Evolutionary conservation across 2,113 vertebrate species (phyloP), one percentile per base, ranked within the genome.

Genomic region (Perca flavescens): DNA sequence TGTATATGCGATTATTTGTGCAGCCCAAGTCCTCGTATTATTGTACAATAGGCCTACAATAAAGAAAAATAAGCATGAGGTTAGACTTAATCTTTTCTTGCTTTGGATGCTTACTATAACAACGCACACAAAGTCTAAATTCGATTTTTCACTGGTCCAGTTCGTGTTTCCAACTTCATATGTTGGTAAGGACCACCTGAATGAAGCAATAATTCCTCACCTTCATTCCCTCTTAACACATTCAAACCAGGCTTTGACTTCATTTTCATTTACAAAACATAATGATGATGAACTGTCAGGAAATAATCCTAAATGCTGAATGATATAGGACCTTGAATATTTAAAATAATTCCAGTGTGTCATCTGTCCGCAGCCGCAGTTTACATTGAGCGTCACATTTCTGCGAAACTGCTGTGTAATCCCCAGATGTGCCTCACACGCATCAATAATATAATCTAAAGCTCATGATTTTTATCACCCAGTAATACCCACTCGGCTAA

Each of bases 401-500:
- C 69, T 70, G 85, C 65, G 53, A 85, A 80, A 54, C 74, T 13
- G 82, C 65, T 4, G 43, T 0, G 3, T 89, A 88, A 91, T 89
- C 83, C 86, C 64, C 83, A 82, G 80, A 79, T 86, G 83, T 80
- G 80, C 58, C 31, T 52, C 71, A 69, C 73, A 82, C 80, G 83
- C 82, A 76, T 77, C 54, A 50, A 74, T 72, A 63, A 64, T 64
- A 77, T 91, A 75, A 86, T 85, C 87, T 85, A 70, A 85, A 85
- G 57, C 88, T 87, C 82, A 64, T 79, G 86, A 88, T 88, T 88
- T 43, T 86, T 88, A 88, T 85, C 90, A 90, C 79, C 84, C 79
- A 77, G 79, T 88, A 88, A 88, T 61, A 85, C 83, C 66, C 83
- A 67, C 70, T 68, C 31, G n/a, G 74, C 74, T 88, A 87, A 84